A percentile compares a stretch with the other conserved stretches of the same genome.
Evolutionary conservation across 2,797 vertebrate species (phyloP).

Genomic region (Clarias platycephalus): DNA sequence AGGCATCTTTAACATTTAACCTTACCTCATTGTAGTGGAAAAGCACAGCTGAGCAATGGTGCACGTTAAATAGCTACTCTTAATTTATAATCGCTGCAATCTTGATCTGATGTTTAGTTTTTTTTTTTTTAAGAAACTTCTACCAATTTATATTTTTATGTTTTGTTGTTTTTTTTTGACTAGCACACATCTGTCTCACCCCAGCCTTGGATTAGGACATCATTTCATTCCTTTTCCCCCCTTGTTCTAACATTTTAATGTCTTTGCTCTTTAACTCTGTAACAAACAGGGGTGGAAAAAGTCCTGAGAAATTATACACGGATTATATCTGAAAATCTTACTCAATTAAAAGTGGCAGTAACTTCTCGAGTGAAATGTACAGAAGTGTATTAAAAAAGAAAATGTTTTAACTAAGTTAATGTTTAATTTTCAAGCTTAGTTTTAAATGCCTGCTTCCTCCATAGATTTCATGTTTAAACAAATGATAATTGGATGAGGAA

Average conservation of each 20-base stretch:
- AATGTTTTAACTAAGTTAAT: not conserved
- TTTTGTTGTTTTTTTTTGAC: not conserved
- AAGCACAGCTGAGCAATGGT: not conserved
- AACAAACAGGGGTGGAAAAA: not conserved
- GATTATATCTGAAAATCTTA: not conserved
- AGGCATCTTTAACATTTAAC: constrained; percentile 42
- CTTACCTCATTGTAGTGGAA: constrained; percentile 12
- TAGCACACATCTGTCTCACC: constrained; percentile 31
- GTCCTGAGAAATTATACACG: not conserved
- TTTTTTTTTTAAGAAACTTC: too few species aligned
- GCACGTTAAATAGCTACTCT: not conserved
- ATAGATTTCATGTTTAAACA: too few species aligned
- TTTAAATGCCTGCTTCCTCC: too few species aligned
- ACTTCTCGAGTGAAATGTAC: not conserved
- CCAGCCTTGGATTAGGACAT: constrained; percentile 34
- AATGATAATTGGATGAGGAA: too few species aligned
- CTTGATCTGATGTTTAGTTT: not conserved
- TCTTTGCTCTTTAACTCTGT: constrained; percentile 33
- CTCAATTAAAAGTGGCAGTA: not conserved
- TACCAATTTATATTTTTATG: not conserved
- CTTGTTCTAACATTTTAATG: constrained; percentile 45
- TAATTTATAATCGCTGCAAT: not conserved
- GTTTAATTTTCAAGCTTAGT: too few species aligned
- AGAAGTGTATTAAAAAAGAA: not conserved
- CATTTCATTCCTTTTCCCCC: constrained; percentile 12